A percentile compares a stretch with the other conserved stretches of the same genome.
phyloP scores from a whole-genome alignment of 1,140 invertebrate species.

The Caenorhabditis elegans region DNA sequence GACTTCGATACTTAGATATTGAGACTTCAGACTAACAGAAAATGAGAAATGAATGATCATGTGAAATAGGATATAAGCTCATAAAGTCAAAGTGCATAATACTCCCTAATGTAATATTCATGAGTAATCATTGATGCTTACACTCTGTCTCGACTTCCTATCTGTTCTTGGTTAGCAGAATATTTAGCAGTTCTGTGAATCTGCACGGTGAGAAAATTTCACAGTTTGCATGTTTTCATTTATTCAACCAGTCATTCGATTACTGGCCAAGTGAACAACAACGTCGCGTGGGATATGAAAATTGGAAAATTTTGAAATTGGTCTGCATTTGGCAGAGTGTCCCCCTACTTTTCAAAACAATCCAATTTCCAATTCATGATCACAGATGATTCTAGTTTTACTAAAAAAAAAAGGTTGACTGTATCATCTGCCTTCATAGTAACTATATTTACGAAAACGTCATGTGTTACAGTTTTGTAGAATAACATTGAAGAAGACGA shows the following conservation, averaged over 20 bases:
- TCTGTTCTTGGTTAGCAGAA: too few species aligned
- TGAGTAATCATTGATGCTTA: background rate
- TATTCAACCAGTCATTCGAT: too few species aligned
- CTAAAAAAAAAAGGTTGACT: background rate
- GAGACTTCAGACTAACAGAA: background rate
- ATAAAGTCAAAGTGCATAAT: background rate
- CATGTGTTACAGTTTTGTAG: background rate
- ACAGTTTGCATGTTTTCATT: too few species aligned
- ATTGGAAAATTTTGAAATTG: background rate
- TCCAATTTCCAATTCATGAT: background rate
- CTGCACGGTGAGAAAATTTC: too few species aligned
- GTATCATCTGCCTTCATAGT: background rate
- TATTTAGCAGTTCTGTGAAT: too few species aligned
- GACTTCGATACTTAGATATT: background rate
- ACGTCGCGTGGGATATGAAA: background rate
- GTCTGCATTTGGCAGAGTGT: background rate
- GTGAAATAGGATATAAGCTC: background rate
- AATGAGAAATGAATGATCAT: background rate
- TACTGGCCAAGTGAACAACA: background rate
- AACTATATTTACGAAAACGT: constrained; percentile 25
- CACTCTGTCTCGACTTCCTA: too few species aligned
- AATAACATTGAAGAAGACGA: background rate
- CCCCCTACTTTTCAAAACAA: constrained; percentile 8
- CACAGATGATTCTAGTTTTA: background rate
- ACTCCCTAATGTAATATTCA: background rate